Conservation (phyloP, 2,113 vertebrate species). For the Sinocyclocheilus anophthalmus region DNA sequence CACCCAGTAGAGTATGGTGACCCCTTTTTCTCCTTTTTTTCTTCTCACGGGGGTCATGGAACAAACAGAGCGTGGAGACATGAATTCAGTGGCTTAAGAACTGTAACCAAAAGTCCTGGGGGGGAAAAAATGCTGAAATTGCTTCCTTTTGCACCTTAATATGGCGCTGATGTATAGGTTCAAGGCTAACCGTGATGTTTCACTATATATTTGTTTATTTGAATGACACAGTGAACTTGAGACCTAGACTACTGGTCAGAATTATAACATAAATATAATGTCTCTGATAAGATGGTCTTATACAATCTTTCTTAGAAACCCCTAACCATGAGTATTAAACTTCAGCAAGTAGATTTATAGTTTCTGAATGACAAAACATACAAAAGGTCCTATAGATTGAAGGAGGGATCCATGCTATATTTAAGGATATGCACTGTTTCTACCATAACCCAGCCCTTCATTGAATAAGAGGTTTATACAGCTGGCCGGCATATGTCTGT, state of each 20-base stretch:
- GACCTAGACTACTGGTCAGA: background rate
- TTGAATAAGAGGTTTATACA: constrained; percentile 30
- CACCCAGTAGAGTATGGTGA: background rate
- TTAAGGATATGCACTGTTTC: background rate
- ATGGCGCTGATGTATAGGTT: background rate
- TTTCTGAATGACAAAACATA: background rate
- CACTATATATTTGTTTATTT: constrained; percentile 3
- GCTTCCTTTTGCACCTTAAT: background rate
- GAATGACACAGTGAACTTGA: constrained; percentile 1
- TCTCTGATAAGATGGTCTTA: background rate
- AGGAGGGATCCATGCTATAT: background rate
- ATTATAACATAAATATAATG: background rate
- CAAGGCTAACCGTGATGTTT: background rate
- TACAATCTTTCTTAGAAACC: background rate
- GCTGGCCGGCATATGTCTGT: constrained; percentile 54
- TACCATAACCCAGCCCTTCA: background rate
- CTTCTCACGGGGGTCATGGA: constrained; percentile 37
- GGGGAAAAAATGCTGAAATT: constrained; percentile 7
- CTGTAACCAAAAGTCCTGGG: constrained; percentile 53
- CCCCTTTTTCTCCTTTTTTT: constrained; percentile 8
- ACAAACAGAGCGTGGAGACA: constrained; percentile 17
- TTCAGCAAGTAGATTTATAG: background rate
- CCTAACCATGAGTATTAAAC: background rate
- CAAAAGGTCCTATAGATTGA: background rate
- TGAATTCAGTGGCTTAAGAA: constrained; percentile 29